Evolutionary conservation across 1,140 invertebrate genomes (phyloP).

Genomic region (Lepidotrigona ventralis): DNA sequence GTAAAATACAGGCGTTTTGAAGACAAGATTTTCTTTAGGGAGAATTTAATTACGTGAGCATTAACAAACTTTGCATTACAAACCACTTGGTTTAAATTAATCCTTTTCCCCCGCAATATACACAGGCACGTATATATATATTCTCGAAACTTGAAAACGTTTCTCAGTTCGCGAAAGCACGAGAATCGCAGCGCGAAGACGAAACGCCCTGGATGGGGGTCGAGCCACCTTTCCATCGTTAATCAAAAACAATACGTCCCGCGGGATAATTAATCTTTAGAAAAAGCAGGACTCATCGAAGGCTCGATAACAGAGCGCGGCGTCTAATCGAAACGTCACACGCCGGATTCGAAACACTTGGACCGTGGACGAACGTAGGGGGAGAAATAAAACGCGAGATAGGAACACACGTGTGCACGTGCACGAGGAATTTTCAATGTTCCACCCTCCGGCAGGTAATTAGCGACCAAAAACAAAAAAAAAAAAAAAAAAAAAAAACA

Average conservation of each 20-base stretch:
- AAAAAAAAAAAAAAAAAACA: too few relatives aligned
- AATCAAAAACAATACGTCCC: neutral
- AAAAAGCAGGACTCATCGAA: neutral
- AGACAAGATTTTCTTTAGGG: too few relatives aligned
- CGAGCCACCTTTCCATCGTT: neutral
- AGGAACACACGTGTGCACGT: neutral
- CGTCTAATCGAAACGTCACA: conserved; percentile 4
- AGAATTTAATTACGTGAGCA: too few relatives aligned
- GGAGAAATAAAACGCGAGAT: neutral
- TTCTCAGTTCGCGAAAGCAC: neutral
- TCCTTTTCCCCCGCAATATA: too few relatives aligned
- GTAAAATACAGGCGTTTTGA: too few relatives aligned
- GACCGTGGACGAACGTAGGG: neutral
- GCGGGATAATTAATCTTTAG: neutral
- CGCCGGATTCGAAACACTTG: neutral
- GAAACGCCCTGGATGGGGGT: neutral
- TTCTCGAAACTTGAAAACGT: neutral
- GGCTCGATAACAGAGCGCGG: neutral
- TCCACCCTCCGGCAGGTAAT: neutral
- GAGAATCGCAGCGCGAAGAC: neutral
- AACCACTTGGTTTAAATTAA: too few relatives aligned
- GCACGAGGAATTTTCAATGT: neutral
- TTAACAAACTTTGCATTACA: too few relatives aligned
- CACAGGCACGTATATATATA: neutral
- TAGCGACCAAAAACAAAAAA: neutral